Evolutionary conservation across 2,888 invertebrate species (phyloP).

Genomic region (Meiosimyza platycephala): DNA sequence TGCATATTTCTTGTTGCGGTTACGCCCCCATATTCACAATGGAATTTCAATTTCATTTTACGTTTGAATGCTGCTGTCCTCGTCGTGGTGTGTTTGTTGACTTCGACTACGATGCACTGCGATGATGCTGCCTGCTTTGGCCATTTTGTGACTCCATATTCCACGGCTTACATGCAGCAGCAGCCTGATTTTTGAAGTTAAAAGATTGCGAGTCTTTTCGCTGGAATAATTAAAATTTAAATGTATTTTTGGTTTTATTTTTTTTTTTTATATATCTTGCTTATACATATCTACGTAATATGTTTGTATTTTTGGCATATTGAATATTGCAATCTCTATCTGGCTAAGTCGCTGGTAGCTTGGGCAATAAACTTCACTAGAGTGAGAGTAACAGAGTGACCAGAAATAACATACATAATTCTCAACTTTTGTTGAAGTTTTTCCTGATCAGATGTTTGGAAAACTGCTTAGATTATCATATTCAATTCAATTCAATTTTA

Average conservation of each 20-base stretch:
- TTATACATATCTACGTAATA: background rate
- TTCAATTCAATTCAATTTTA: too few relatives aligned
- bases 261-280: background rate
- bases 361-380: too few relatives aligned
- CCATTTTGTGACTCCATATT: background rate
- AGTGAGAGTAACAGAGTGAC: too few relatives aligned
- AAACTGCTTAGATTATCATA: too few relatives aligned
- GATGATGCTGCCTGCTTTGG: background rate
- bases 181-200: background rate
- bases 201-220: constrained; percentile 41
- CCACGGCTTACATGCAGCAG: background rate
- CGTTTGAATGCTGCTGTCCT: constrained; percentile 25
- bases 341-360: background rate
- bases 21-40: constrained; percentile 62
- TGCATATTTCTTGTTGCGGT: constrained; percentile 64
- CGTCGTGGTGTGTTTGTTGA: too few relatives aligned
- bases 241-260: constrained; percentile 47
- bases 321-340: constrained; percentile 6
- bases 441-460: too few relatives aligned
- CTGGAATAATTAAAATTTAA: constrained; percentile 60
- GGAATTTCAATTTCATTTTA: constrained; percentile 65
- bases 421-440: too few relatives aligned
- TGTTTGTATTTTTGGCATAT: constrained; percentile 20
- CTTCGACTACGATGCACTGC: constrained; percentile 32
- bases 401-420: too few relatives aligned